Base-by-base conservation (phyloP, 2,113 vertebrate species). In the Pterocles gutturalis region DNA sequence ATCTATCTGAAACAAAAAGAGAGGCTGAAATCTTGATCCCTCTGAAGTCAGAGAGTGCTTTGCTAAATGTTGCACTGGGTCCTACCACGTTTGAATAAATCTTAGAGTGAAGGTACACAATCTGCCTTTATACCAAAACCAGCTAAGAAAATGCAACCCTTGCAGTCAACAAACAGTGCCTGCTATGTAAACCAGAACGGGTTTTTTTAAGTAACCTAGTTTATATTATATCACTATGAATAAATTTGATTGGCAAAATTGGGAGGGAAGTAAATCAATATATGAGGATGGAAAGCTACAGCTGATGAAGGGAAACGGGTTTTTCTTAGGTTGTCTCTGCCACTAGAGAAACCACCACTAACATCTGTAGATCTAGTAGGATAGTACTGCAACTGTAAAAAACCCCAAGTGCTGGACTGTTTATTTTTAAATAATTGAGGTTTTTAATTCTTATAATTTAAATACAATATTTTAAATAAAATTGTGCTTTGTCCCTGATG, bases 381-480 rank as follows among this genome's bases (percentile, higher is more conserved):
- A 6, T 55, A 46, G 7, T 54, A 49, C 8, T 48, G 15, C 33
- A 76, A 83, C 2, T 51, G 24, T 14, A 12, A 15, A 41, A 29
- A 41, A 41, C 41, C 41, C 41, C 41, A 41, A 28, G 0, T n/a
- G 18, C 7, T 36, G 9, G 1, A 11, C 3, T 25, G 2, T 64
- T 90, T 66, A 25, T 62, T 58, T 87, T 73, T 24, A 67, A 79
- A 78, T 43, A 20, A 69, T 49, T 41, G 3, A 1, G 24, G 8
- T 41, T 75, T 3, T 26, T 17, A 38, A 24, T 66, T 62, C 81
- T 81, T 88, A 19, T 51, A 4, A 41, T 62, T 26, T 48, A 66
- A 70, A 45, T 49, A 5, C 3, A 62, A 1, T 78, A 29, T 66
- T 85, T 75, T 66, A 2, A 83, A 41, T 28, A 64, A 10, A 60